These are phyloP conservation scores for Hormaphis cornu DNA, from an alignment of 1,140 invertebrate genomes.

Conservation along the genomic window DNA sequence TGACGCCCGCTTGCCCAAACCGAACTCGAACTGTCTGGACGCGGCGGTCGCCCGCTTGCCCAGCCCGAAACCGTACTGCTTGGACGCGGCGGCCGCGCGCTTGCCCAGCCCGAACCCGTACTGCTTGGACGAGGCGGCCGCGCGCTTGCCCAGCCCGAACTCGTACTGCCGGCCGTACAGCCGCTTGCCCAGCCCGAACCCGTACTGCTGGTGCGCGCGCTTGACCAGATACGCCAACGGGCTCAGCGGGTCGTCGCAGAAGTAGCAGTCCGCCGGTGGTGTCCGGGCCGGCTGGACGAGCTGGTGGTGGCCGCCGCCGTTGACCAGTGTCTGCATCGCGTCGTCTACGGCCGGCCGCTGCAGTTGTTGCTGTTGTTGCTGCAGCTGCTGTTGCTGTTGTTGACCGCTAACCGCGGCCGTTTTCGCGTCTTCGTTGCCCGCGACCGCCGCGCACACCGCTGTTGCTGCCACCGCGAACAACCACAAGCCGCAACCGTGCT, in stretches of 20 bases:
- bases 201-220: slow-evolving; percentile 44
- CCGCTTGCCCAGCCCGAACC: slow-evolving; percentile 50
- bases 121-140: slow-evolving; percentile 10
- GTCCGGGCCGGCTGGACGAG: neutral
- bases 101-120: slow-evolving; percentile 56
- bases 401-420: neutral
- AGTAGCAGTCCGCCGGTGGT: neutral
- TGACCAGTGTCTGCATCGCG: neutral
- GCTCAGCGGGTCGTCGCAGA: neutral
- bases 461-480: neutral
- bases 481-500: neutral
- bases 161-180: slow-evolving; percentile 20
- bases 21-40: slow-evolving; percentile 41
- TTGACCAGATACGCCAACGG: neutral
- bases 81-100: slow-evolving; percentile 35
- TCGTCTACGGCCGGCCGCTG: neutral
- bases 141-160: slow-evolving; percentile 37
- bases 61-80: slow-evolving; percentile 42
- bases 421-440: neutral
- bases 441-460: neutral
- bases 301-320: neutral
- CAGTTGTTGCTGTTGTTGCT: neutral
- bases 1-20: slow-evolving; percentile 42
- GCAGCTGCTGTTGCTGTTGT: slow-evolving; percentile 3
- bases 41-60: slow-evolving; percentile 43